Percentiles rank a stretch among this genome's conserved stretches.
Conservation (phyloP, 2,113 vertebrate species). For the Xiphorhynchus elegans region DNA sequence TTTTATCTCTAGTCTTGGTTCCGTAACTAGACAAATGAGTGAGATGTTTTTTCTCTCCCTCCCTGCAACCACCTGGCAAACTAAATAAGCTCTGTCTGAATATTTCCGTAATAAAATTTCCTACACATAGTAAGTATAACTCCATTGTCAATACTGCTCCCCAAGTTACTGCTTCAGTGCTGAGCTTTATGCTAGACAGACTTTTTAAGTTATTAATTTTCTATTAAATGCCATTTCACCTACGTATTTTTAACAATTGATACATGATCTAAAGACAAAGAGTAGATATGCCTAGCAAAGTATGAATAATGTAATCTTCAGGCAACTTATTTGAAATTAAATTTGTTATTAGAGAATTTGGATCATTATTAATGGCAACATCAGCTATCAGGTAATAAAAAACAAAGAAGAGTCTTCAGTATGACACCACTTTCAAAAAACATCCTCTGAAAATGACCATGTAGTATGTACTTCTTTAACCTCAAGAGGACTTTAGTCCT, state of each 20-base stretch:
- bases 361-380: neutral
- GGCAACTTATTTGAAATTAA: neutral
- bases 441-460: neutral
- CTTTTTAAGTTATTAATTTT: neutral
- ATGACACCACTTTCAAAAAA: neutral
- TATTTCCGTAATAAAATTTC: neutral
- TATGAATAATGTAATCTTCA: neutral
- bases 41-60: neutral
- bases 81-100: neutral
- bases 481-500: neutral
- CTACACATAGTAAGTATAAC: neutral
- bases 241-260: neutral
- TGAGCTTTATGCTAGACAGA: neutral
- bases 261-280: neutral
- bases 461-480: neutral
- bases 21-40: neutral
- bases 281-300: neutral
- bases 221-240: neutral
- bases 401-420: neutral
- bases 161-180: neutral
- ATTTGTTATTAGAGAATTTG: neutral
- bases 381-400: neutral
- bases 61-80: neutral
- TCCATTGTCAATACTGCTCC: neutral
- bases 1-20: neutral